phyloP scores from a whole-genome alignment of 1,140 invertebrate species.

The Zaprionus taronus region DNA sequence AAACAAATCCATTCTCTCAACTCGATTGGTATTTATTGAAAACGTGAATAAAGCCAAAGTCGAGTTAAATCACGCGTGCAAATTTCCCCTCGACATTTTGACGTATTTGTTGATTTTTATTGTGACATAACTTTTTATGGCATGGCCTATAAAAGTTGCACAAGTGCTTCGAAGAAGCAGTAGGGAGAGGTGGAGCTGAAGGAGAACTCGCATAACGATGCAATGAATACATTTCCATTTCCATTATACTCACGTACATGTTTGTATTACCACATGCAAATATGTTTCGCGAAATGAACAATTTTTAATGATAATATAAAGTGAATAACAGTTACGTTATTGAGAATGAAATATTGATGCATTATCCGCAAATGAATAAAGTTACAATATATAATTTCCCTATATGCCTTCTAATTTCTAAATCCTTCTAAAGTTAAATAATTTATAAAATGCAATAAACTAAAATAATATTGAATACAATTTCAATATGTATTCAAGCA shows the following conservation, averaged over 20 bases:
- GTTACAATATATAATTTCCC: no score
- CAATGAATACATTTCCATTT: neutral
- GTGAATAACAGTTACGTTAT: neutral
- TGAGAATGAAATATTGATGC: neutral
- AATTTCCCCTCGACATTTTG: neutral
- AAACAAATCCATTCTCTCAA: slow-evolving; percentile 2
- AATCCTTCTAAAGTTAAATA: neutral
- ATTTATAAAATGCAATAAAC: neutral
- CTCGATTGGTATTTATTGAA: neutral
- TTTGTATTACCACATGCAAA: neutral
- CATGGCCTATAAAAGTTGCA: slow-evolving; percentile 5
- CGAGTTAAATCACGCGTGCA: neutral
- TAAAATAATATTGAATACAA: neutral
- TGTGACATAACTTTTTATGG: slow-evolving; percentile 4
- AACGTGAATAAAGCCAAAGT: neutral
- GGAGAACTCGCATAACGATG: neutral
- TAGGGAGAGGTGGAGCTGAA: neutral
- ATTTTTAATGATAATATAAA: slow-evolving; percentile 4
- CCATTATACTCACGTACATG: neutral
- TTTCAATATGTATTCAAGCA: neutral
- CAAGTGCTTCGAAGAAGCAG: neutral
- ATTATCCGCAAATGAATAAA: neutral
- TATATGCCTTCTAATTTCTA: no score
- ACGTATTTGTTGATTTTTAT: slow-evolving; percentile 12
- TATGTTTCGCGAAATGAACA: neutral